Conservation (phyloP, 2,113 vertebrate species). For the Takifugu flavidus region DNA sequence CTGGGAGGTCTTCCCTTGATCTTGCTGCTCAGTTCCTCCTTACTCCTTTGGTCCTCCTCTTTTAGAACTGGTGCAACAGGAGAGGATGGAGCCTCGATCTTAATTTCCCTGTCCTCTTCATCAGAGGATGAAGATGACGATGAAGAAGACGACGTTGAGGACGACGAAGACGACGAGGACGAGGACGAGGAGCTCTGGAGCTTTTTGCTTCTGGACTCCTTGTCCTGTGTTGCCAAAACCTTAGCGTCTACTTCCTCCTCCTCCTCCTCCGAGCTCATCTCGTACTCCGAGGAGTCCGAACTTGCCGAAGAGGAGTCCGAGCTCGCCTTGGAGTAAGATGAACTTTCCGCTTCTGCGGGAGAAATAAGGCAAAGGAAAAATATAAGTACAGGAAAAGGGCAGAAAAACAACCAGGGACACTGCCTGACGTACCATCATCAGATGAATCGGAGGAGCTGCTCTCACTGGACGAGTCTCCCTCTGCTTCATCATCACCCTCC, state of each 20-base stretch:
- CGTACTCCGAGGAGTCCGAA: constrained; percentile 85
- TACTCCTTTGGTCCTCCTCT: constrained; percentile 31
- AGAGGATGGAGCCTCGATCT: constrained; percentile 46
- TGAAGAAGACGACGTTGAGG: constrained; percentile 59
- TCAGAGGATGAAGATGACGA: constrained; percentile 57
- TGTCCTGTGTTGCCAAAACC: constrained; percentile 19
- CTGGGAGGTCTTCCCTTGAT: constrained; percentile 42
- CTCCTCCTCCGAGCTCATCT: constrained; percentile 76
- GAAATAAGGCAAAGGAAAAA: not conserved
- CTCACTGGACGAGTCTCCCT: constrained; percentile 78
- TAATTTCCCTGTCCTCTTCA: constrained; percentile 48
- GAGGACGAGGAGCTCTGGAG: constrained; percentile 51
- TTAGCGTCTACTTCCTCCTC: constrained; percentile 68
- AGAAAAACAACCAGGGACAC: not conserved
- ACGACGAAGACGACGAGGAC: constrained; percentile 58
- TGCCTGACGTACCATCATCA: constrained; percentile 77
- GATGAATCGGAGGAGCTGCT: constrained; percentile 85
- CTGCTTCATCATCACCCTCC: constrained; percentile 59
- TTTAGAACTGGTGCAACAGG: constrained; percentile 24
- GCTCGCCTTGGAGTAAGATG: constrained; percentile 77
- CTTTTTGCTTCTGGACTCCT: constrained; percentile 46
- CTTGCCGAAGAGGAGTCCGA: constrained; percentile 81
- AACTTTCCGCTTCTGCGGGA: constrained; percentile 74
- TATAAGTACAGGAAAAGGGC: not conserved
- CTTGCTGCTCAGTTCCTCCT: constrained; percentile 38